Evolutionary conservation across 2,113 vertebrate genomes (phyloP), one percentile per base, ranked within the genome.

Genomic region (Tichodroma muraria): DNA sequence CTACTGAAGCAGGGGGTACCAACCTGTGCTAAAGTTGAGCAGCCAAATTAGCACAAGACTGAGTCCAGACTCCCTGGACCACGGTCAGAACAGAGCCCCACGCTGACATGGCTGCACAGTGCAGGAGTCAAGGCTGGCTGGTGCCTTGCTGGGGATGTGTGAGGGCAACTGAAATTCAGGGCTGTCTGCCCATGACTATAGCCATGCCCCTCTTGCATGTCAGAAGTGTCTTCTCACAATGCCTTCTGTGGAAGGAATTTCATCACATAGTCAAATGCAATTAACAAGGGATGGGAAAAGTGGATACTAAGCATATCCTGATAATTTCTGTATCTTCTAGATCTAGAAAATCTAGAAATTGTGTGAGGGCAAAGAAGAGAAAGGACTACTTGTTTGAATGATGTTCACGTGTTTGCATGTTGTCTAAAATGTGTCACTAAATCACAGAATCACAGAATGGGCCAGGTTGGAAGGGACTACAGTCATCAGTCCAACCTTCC

Each of bases 1-100:
- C 31, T 70, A 5, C 19, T 45, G 35, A 10, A 33, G 27, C 0
- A 0, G 20, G 27, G 13, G 4, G n/a, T 25, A 31, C 4, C 40
- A 60, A 35, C 14, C 9, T 47, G 4, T n/a, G 10, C 18, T 30
- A 52, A 57, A 42, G 7, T 8, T 70, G 52, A 35, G 31, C 15
- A 79, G 17, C 5, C 50, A 35, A 76, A 60, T 30, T 54, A 59
- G 10, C 15, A 9, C 15, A 47, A 37, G 11, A 52, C 7, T 38
- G 44, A 71, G 23, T 33, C 38, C 30, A 31, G 30, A 31, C 4
- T 78, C n/a, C 8, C 25, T 9, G 25, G 6, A 11, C 6, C 4
- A 5, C 12, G 45, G 16, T 30, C 22, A 71, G 69, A 81, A 28
- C 52, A 49, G n/a, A 85, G 4, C 17, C 33, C 19, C 17, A 38